These are phyloP conservation scores for Boloria selene DNA, from an alignment of 2,888 invertebrate species.

Conservation along the genomic window DNA sequence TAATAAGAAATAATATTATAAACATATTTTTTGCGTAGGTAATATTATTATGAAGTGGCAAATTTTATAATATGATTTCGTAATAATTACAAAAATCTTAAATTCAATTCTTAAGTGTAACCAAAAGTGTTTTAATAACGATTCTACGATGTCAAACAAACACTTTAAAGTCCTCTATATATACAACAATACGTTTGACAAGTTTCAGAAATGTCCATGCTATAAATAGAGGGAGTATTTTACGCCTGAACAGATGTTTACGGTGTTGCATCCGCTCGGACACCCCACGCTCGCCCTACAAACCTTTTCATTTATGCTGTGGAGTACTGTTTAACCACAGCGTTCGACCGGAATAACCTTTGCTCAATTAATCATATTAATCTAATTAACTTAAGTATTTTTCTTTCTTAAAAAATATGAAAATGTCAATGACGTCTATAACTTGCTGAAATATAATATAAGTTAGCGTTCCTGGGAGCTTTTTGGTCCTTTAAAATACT, in stretches of 20 bases:
- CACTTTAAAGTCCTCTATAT: not conserved
- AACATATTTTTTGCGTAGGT: no score
- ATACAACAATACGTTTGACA: conserved; percentile 24
- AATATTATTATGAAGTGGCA: no score
- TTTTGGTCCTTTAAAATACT: no score
- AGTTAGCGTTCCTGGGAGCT: no score
- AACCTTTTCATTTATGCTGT: conserved; percentile 31
- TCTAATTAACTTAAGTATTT: no score
- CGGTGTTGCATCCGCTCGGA: conserved; percentile 63
- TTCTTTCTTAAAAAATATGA: no score
- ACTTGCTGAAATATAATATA: no score
- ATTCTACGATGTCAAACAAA: not conserved
- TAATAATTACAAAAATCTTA: no score
- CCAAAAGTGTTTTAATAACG: not conserved
- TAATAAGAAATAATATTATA: no score
- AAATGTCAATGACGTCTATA: no score
- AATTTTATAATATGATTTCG: no score
- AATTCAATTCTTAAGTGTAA: no score
- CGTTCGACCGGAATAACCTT: conserved; percentile 8
- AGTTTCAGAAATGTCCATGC: conserved; percentile 38
- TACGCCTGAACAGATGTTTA: conserved; percentile 56
- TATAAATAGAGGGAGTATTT: conserved; percentile 64
- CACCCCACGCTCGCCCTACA: conserved; percentile 48
- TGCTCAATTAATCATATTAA: not conserved
- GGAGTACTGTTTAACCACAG: conserved; percentile 21